Conservation (phyloP, 2,113 vertebrate species). For the Catharus bicknelli region DNA sequence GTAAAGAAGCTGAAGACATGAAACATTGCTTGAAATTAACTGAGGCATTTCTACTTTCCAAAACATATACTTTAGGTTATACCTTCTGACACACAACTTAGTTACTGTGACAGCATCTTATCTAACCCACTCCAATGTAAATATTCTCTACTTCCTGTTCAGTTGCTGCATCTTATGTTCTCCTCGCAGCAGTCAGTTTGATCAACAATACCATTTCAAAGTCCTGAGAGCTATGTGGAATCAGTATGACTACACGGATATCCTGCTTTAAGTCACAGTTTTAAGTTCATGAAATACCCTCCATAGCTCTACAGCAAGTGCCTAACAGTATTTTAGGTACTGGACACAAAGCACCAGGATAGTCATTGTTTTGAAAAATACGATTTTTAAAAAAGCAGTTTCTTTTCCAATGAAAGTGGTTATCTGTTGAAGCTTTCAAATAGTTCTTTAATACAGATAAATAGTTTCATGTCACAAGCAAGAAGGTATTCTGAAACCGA, state of each 20-base stretch:
- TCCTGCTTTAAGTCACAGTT: background rate
- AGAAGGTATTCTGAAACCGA: background rate
- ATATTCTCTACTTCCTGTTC: background rate
- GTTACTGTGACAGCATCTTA: background rate
- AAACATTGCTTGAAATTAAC: background rate
- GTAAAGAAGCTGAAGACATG: background rate
- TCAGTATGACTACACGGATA: background rate
- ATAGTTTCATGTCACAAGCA: background rate
- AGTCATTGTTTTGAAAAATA: background rate
- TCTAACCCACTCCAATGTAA: background rate
- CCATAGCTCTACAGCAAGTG: background rate
- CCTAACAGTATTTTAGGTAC: background rate
- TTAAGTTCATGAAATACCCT: background rate
- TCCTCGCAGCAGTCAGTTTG: background rate
- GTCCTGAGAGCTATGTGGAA: background rate
- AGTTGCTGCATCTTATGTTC: background rate
- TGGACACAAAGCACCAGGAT: background rate
- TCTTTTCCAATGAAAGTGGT: background rate
- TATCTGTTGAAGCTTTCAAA: background rate
- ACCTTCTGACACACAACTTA: background rate
- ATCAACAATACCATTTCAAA: conserved; percentile 26
- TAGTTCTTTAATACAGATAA: background rate
- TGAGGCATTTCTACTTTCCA: background rate
- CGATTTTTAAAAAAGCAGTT: rapidly evolving
- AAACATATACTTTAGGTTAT: background rate